Evolutionary conservation across 2,797 vertebrate species (phyloP), one percentile per base, ranked within the genome.

Genomic region (Australoheros facetus): DNA sequence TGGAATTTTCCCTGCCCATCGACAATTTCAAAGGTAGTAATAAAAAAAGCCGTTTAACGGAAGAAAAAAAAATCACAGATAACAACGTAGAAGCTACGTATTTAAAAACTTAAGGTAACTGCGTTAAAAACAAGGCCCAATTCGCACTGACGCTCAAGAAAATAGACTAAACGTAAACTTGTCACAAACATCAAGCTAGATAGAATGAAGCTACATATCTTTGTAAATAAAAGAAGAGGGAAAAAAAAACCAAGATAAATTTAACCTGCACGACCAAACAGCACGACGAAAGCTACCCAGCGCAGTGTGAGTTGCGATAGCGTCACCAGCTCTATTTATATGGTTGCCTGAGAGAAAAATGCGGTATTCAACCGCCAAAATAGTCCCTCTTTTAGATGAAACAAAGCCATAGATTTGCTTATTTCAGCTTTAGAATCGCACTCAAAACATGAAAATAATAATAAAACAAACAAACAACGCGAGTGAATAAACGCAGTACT

Each of bases 281-380:
- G 0, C 5, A 1, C 2, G 6, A 9, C n/a, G 5, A 19, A 3
- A 0, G 32, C 16, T 28, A 3, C 1, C 53, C 78, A 4, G 5
- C 30, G 79, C 30, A n/a, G 56, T 37, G 16, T 75, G 37, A 12
- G 0, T 0, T 4, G 7, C 12, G 5, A 62, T 26, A 16, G 26
- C 53, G 57, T 48, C 64, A 11, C 30, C 7, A 0, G 5, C 1
- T 0, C 0, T 7, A 66, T 93, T 93, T 95, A 95, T 93, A 91
- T 32, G 8, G 7, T 45, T 7, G 12, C 0, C 19, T 86, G 73
- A 71, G 2, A 2, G 3, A 13, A 12, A 54, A 16, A 1, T 8
- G 2, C 11, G 8, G 5, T 91, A 80, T 86, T 76, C 92, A 69
- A 95, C 91, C 95, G 93, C 85, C 3, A 85, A 94, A 78, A 8